Conservation (phyloP, 2,888 invertebrate species). For the Chironomus riparius region DNA sequence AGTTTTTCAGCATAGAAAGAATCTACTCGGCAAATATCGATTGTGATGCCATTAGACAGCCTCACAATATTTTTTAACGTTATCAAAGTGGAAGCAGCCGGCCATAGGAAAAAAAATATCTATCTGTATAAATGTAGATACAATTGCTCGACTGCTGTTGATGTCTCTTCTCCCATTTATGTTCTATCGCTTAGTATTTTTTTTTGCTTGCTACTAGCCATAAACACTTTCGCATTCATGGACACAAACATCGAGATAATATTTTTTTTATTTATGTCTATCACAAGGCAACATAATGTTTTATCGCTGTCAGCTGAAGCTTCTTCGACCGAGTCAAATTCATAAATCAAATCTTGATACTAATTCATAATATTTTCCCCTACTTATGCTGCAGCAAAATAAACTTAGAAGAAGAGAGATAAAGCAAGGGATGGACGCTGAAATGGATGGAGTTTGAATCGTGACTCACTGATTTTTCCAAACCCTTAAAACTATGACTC, state of each 20-base stretch:
- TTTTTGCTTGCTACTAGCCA: neutral
- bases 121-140: too few species aligned
- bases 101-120: conserved; percentile 1
- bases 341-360: conserved; percentile 25
- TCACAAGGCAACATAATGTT: neutral
- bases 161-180: neutral
- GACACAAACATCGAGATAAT: conserved; percentile 22
- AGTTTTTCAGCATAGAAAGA: too few species aligned
- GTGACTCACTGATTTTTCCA: too few species aligned
- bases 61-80: conserved; percentile 9
- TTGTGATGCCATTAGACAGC: conserved; percentile 23
- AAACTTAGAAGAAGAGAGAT: too few species aligned
- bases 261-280: conserved; percentile 12
- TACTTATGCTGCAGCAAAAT: neutral
- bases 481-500: too few species aligned
- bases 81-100: conserved; percentile 18
- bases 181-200: neutral
- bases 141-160: neutral
- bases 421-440: too few species aligned
- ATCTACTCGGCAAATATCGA: conserved; percentile 1
- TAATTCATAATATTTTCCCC: conserved; percentile 11
- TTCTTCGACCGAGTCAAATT: conserved; percentile 2
- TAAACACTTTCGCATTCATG: conserved; percentile 26
- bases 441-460: neutral
- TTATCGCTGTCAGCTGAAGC: conserved; percentile 22